Percentiles rank a stretch among this genome's conserved stretches.
These are phyloP conservation scores for Cryptosula pallasiana DNA, from an alignment of 2,888 invertebrate genomes.

Conservation along the genomic window DNA sequence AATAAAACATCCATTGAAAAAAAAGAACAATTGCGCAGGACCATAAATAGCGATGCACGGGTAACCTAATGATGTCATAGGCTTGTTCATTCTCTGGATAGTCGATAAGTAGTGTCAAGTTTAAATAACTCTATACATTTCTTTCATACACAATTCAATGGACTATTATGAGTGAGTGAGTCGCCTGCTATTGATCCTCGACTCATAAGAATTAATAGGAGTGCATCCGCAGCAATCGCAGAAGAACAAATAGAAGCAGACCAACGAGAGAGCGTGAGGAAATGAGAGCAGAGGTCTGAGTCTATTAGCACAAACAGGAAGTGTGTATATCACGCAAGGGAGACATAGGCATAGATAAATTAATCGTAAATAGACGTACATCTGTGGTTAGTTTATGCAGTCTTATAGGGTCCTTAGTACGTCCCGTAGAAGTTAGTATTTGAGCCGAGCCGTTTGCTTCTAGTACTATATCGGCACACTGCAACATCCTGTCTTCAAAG, in stretches of 20 bases:
- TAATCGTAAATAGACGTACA: neutral
- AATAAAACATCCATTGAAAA: neutral
- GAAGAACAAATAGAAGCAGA: neutral
- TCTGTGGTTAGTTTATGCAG: neutral
- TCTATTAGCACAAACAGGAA: neutral
- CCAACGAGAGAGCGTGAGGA: too few relatives aligned
- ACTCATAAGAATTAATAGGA: neutral
- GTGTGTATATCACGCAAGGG: too few relatives aligned
- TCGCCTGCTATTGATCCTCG: neutral
- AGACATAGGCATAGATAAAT: neutral
- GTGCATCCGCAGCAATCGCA: neutral
- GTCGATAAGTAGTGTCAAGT: neutral
- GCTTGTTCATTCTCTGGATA: neutral
- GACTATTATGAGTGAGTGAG: neutral
- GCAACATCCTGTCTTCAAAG: constrained; percentile 1
- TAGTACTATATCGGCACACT: constrained; percentile 1
- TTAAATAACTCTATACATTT: neutral
- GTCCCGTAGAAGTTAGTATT: neutral
- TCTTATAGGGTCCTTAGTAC: neutral
- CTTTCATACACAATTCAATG: neutral
- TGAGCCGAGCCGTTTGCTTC: constrained; percentile 1
- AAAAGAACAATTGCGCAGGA: neutral
- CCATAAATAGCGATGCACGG: neutral
- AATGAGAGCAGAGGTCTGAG: neutral
- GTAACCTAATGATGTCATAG: neutral